phyloP scores from a whole-genome alignment of 1,140 invertebrate species.

The Eupeodes corollae region DNA sequence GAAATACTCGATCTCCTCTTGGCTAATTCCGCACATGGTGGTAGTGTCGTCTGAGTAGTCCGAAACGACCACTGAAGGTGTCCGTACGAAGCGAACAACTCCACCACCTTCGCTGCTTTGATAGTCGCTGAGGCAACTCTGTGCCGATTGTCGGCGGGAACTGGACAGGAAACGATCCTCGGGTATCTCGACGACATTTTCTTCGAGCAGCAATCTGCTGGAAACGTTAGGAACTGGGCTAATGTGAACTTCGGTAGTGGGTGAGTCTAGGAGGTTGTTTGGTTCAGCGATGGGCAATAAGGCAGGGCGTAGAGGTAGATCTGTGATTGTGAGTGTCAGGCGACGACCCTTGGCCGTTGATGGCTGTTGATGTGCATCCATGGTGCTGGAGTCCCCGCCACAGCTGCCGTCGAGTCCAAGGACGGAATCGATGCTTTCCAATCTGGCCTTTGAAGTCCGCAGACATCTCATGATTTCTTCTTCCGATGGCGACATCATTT shows the following conservation, averaged over 20 bases:
- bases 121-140: conserved; percentile 22
- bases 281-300: conserved; percentile 31
- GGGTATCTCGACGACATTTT: conserved; percentile 24
- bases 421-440: too few relatives aligned
- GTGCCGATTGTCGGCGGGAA: conserved; percentile 30
- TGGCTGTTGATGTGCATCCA: too few relatives aligned
- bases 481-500: too few relatives aligned
- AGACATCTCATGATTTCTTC: too few relatives aligned
- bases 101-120: conserved; percentile 15
- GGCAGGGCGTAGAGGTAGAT: conserved; percentile 28
- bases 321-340: conserved; percentile 31
- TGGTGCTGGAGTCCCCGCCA: too few relatives aligned
- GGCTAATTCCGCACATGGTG: conserved; percentile 46
- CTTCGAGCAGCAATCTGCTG: conserved; percentile 32
- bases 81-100: conserved; percentile 51
- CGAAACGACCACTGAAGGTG: conserved; percentile 71
- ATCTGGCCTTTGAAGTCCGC: too few relatives aligned
- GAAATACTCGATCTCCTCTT: conserved; percentile 55
- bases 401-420: too few relatives aligned
- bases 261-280: conserved; percentile 27
- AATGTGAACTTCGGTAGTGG: conserved; percentile 11
- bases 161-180: conserved; percentile 10
- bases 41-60: conserved; percentile 65
- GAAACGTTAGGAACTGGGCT: conserved; percentile 12
- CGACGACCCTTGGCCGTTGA: conserved; percentile 10